These are phyloP conservation scores for Platycheirus rosarum DNA, from an alignment of 2,888 invertebrate species.

Conservation along the genomic window DNA sequence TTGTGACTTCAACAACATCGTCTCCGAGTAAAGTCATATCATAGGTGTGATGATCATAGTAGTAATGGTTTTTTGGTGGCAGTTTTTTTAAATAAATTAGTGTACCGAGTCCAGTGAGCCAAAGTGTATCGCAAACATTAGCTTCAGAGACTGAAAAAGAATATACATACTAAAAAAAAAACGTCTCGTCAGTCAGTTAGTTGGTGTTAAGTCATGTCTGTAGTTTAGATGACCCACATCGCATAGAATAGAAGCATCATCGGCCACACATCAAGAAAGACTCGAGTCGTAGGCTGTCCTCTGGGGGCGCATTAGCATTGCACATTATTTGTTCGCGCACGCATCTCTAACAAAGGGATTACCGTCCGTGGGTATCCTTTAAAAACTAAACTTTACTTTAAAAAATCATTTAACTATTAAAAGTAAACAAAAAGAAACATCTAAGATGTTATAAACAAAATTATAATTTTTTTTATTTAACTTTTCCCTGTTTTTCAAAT, in stretches of 20 bases:
- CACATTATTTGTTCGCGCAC: conserved; percentile 66
- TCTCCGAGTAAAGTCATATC: conserved; percentile 40
- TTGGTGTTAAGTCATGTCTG: conserved; percentile 20
- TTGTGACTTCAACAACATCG: conserved; percentile 48
- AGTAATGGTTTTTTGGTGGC: conserved; percentile 30
- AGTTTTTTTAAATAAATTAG: conserved; percentile 38
- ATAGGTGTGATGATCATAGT: conserved; percentile 45
- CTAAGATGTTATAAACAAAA: conserved; percentile 48
- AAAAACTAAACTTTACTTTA: conserved; percentile 69
- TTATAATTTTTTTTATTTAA: conserved; percentile 34
- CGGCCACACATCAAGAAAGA: conserved; percentile 57
- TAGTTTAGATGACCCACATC: conserved; percentile 53
- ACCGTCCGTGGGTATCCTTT: conserved; percentile 61
- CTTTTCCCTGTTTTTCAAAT: conserved; percentile 37
- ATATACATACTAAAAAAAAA: conserved; percentile 72
- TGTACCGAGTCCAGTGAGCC: conserved; percentile 67
- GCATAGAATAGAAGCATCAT: conserved; percentile 46
- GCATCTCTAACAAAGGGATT: conserved; percentile 67
- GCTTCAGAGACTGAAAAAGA: conserved; percentile 73
- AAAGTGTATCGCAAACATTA: conserved; percentile 51
- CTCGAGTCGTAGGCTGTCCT: conserved; percentile 58
- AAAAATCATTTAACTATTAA: conserved; percentile 56
- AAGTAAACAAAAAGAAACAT: conserved; percentile 61
- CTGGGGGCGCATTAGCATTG: conserved; percentile 72
- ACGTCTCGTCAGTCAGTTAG: conserved; percentile 34